These are phyloP conservation scores for Parapristionchus giblindavisi DNA, from an alignment of 2,888 invertebrate species.

Conservation along the genomic window DNA sequence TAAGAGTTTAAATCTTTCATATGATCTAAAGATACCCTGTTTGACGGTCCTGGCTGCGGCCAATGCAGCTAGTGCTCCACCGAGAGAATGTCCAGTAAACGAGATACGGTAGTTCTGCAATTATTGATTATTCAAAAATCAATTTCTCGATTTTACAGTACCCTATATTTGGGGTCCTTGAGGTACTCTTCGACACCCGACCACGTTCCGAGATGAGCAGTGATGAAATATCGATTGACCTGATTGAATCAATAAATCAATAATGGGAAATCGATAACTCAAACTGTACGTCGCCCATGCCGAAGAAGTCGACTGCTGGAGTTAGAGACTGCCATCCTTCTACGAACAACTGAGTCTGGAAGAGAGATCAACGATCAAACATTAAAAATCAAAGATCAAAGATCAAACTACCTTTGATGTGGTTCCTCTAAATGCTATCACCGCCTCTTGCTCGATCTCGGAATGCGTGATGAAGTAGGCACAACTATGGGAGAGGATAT, in stretches of 20 bases:
- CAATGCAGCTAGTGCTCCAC: constrained; percentile 19
- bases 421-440: constrained; percentile 25
- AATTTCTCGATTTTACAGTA: not conserved
- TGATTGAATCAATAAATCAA: not conserved
- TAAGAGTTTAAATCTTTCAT: not conserved
- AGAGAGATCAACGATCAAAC: not conserved
- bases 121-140: not conserved
- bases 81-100: constrained; percentile 24
- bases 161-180: constrained; percentile 12
- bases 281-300: constrained; percentile 24
- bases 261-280: not conserved
- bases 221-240: constrained; percentile 34
- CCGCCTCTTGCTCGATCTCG: not conserved
- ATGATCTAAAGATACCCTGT: constrained; percentile 1
- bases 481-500: constrained; percentile 25
- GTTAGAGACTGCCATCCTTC: constrained; percentile 30
- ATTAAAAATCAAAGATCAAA: not conserved
- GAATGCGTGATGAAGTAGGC: constrained; percentile 22
- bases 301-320: constrained; percentile 17
- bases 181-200: constrained; percentile 24
- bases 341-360: constrained; percentile 22
- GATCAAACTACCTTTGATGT: not conserved
- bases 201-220: constrained; percentile 29
- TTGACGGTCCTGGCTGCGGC: constrained; percentile 33
- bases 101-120: constrained; percentile 7